A percentile compares a stretch with the other conserved stretches of the same genome.
These are phyloP conservation scores for Maniola hyperantus DNA, from an alignment of 2,888 invertebrate genomes.

Conservation along the genomic window DNA sequence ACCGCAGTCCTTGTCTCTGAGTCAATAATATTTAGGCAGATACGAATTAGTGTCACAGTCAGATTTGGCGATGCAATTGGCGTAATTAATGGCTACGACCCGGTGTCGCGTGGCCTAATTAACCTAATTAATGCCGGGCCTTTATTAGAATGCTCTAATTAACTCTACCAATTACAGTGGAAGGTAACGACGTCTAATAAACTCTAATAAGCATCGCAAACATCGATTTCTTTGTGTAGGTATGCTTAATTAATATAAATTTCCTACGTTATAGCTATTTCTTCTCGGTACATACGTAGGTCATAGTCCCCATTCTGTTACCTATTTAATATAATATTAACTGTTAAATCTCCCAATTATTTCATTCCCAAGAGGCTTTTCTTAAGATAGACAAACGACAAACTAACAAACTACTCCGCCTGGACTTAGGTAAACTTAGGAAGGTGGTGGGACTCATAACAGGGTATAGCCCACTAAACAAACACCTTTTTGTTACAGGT, in stretches of 20 bases:
- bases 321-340: too few species aligned
- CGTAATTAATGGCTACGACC: slow-evolving; percentile 56
- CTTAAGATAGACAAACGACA: too few species aligned
- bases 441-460: too few species aligned
- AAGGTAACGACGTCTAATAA: slow-evolving; percentile 37
- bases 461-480: too few species aligned
- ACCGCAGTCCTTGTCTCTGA: neutral
- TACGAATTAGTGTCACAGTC: slow-evolving; percentile 43
- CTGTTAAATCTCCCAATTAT: too few species aligned
- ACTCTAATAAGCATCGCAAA: slow-evolving; percentile 33
- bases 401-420: too few species aligned
- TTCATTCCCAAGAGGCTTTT: too few species aligned
- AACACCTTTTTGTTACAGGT: too few species aligned
- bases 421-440: too few species aligned
- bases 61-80: slow-evolving; percentile 51
- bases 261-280: neutral
- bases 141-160: slow-evolving; percentile 74
- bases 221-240: slow-evolving; percentile 32
- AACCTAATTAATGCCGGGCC: slow-evolving; percentile 72
- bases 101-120: slow-evolving; percentile 66
- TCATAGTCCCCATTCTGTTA: neutral
- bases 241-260: slow-evolving; percentile 24
- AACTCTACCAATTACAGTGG: slow-evolving; percentile 48
- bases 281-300: neutral
- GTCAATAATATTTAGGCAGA: slow-evolving; percentile 17